A percentile compares a stretch with the other conserved stretches of the same genome.
phyloP scores from a whole-genome alignment of 2,113 vertebrate genomes.

The Ageneiosus marmoratus region DNA sequence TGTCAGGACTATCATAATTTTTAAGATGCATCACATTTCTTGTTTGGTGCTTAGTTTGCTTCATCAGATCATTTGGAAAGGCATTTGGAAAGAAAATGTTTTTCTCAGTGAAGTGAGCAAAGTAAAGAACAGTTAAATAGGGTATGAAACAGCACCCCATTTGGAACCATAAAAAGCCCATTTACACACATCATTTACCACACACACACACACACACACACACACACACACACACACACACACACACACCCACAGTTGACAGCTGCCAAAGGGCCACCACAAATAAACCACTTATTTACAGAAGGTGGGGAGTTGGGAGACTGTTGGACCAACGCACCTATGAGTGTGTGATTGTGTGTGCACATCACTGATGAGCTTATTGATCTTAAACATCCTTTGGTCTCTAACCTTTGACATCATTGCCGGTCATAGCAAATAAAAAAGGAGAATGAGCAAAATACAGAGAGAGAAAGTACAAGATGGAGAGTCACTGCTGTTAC shows the following conservation, averaged over 20 bases:
- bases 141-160: slow-evolving; percentile 65
- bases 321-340: slow-evolving; percentile 21
- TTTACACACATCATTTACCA: slow-evolving; percentile 66
- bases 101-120: slow-evolving; percentile 50
- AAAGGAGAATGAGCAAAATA: slow-evolving; percentile 2
- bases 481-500: neutral
- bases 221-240: slow-evolving; percentile 46
- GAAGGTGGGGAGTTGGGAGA: slow-evolving; percentile 20
- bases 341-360: slow-evolving; percentile 32
- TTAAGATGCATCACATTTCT: neutral
- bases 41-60: slow-evolving; percentile 35
- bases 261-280: slow-evolving; percentile 58
- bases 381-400: slow-evolving; percentile 37
- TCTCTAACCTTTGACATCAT: slow-evolving; percentile 37
- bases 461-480: neutral
- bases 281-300: slow-evolving; percentile 51
- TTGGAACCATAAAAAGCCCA: slow-evolving; percentile 63
- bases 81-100: slow-evolving; percentile 30
- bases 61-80: slow-evolving; percentile 54
- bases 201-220: slow-evolving; percentile 26
- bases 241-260: slow-evolving; percentile 46
- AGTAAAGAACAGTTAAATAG: slow-evolving; percentile 64
- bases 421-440: slow-evolving; percentile 48
- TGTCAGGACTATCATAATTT: neutral
- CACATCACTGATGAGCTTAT: slow-evolving; percentile 34